Percentiles rank a stretch among this genome's conserved stretches.
These are phyloP conservation scores for Callyntrura guangdongensis DNA, from an alignment of 2,888 invertebrate species.

Conservation along the genomic window DNA sequence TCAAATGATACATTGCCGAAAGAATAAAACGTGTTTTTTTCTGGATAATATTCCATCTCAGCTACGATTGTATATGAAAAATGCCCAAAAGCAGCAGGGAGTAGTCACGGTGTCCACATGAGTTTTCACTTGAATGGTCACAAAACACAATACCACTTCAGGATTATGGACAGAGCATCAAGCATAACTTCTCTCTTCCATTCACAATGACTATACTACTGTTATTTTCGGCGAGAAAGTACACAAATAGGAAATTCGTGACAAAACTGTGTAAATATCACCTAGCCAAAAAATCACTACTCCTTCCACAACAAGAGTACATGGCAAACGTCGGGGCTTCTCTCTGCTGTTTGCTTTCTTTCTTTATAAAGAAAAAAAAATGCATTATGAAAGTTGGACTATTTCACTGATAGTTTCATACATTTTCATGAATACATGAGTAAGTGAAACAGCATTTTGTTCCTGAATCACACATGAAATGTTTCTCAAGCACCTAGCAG, in stretches of 20 bases:
- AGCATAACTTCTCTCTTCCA: constrained; percentile 23
- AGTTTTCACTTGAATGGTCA: constrained; percentile 61
- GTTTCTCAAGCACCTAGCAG: constrained; percentile 36
- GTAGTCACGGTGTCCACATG: constrained; percentile 65
- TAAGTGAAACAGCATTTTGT: constrained; percentile 59
- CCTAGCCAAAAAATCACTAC: constrained; percentile 63
- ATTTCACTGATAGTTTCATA: constrained; percentile 59
- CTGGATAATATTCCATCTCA: constrained; percentile 5
- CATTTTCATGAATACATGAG: constrained; percentile 71
- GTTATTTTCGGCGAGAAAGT: constrained; percentile 41
- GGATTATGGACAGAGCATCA: constrained; percentile 33
- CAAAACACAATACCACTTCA: constrained; percentile 45
- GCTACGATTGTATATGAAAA: constrained; percentile 36
- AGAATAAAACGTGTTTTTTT: constrained; percentile 4
- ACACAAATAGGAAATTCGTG: constrained; percentile 69
- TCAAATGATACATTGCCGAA: constrained; percentile 1
- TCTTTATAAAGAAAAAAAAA: background rate
- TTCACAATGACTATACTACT: background rate
- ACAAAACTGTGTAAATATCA: constrained; percentile 73
- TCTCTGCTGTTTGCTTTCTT: background rate
- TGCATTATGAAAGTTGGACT: constrained; percentile 58
- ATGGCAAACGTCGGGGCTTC: constrained; percentile 4
- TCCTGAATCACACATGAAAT: constrained; percentile 57
- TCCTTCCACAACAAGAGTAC: background rate
- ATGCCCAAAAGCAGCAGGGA: constrained; percentile 60